phyloP scores from a whole-genome alignment of 2,888 invertebrate genomes.

The Cenopis cana region DNA sequence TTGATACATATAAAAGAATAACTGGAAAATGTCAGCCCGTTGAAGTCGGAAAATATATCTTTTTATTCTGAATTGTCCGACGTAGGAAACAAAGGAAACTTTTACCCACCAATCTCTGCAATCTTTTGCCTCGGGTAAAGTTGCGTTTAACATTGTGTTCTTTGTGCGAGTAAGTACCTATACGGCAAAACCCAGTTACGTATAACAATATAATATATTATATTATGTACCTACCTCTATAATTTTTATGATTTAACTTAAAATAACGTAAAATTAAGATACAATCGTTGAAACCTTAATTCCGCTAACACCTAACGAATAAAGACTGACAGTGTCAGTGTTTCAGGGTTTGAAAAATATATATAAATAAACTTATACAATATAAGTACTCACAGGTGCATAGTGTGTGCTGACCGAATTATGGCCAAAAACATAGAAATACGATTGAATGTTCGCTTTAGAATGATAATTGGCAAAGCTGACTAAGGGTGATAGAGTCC shows the following conservation, averaged over 20 bases:
- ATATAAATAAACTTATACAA: neutral
- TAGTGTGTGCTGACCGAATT: slow-evolving; percentile 92
- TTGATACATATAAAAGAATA: slow-evolving; percentile 34
- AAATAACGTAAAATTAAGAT: no score
- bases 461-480: slow-evolving; percentile 91
- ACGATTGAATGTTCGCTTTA: slow-evolving; percentile 90
- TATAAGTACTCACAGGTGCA: slow-evolving; percentile 87
- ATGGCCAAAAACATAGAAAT: slow-evolving; percentile 95
- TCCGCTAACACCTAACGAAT: neutral
- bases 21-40: slow-evolving; percentile 17
- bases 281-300: no score
- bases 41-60: slow-evolving; percentile 1
- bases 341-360: neutral
- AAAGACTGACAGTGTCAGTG: neutral
- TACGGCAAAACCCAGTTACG: no score
- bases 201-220: no score
- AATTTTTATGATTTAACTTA: no score
- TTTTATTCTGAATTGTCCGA: slow-evolving; percentile 21
- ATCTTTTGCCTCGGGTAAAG: slow-evolving; percentile 9
- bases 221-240: no score
- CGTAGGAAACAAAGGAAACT: slow-evolving; percentile 27
- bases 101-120: slow-evolving; percentile 22
- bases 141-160: slow-evolving; percentile 3
- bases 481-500: slow-evolving; percentile 92
- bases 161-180: neutral